Evolutionary conservation across 2,113 vertebrate genomes (phyloP).

Genomic region (Chloropsis cyanopogon): DNA sequence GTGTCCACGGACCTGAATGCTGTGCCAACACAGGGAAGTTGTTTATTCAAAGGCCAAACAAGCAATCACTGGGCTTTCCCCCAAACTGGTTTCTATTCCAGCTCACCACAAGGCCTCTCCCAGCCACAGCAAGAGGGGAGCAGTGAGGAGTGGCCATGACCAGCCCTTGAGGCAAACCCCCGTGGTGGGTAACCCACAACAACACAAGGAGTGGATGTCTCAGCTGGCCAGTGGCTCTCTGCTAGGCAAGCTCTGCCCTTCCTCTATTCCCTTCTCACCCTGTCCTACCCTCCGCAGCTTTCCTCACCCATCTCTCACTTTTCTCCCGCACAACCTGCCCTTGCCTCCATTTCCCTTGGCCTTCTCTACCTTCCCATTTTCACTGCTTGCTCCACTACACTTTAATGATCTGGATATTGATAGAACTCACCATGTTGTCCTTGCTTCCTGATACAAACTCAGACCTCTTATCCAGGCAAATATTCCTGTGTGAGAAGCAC

Average conservation of each 20-base stretch:
- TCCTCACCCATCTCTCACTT: neutral
- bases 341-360: neutral
- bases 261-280: neutral
- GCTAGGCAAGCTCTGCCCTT: neutral
- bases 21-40: neutral
- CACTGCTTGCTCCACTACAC: neutral
- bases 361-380: neutral
- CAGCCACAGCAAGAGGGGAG: neutral
- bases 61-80: neutral
- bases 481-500: neutral
- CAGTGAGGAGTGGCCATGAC: neutral
- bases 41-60: neutral
- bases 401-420: neutral
- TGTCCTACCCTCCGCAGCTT: neutral
- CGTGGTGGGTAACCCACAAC: neutral
- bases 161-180: neutral
- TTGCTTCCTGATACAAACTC: neutral
- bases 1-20: rapidly evolving
- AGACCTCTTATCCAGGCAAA: neutral
- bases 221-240: neutral
- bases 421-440: neutral
- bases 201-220: neutral
- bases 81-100: neutral
- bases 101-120: neutral
- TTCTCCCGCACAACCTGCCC: neutral